These are phyloP conservation scores for Agonum fuliginosum DNA, from an alignment of 2,888 invertebrate species.

Conservation along the genomic window DNA sequence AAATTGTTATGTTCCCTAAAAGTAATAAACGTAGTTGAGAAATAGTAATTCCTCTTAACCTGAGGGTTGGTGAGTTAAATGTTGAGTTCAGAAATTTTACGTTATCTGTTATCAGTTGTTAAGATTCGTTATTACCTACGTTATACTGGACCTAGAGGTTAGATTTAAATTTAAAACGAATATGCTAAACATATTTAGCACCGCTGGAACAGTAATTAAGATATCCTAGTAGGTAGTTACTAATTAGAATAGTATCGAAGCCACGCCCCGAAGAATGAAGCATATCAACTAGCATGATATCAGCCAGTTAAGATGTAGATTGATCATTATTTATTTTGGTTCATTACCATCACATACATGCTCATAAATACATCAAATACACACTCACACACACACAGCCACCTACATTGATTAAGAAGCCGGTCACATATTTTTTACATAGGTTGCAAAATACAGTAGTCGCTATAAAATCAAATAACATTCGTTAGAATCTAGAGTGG, in stretches of 20 bases:
- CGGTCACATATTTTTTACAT: constrained; percentile 1
- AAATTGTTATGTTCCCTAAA: no score
- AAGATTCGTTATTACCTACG: no score
- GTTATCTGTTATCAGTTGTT: no score
- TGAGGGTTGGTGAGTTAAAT: background rate
- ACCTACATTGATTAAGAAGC: constrained; percentile 1
- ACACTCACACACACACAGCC: constrained; percentile 7
- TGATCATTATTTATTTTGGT: constrained; percentile 19
- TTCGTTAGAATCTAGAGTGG: background rate
- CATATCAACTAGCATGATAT: constrained; percentile 7
- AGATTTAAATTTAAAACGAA: background rate
- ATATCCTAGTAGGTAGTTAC: constrained; percentile 36
- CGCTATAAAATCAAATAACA: constrained; percentile 10
- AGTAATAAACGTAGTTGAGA: no score
- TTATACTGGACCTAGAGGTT: no score
- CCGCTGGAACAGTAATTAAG: constrained; percentile 7
- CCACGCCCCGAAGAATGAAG: constrained; percentile 23
- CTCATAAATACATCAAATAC: background rate
- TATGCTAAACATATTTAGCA: constrained; percentile 15
- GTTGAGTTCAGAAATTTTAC: no score
- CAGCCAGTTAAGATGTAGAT: constrained; percentile 24
- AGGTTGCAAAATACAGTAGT: constrained; percentile 9
- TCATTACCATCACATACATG: constrained; percentile 4
- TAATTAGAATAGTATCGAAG: constrained; percentile 35
- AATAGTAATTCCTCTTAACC: background rate